Base-by-base conservation (phyloP, 2,888 invertebrate species). In the Apodemia zela region DNA sequence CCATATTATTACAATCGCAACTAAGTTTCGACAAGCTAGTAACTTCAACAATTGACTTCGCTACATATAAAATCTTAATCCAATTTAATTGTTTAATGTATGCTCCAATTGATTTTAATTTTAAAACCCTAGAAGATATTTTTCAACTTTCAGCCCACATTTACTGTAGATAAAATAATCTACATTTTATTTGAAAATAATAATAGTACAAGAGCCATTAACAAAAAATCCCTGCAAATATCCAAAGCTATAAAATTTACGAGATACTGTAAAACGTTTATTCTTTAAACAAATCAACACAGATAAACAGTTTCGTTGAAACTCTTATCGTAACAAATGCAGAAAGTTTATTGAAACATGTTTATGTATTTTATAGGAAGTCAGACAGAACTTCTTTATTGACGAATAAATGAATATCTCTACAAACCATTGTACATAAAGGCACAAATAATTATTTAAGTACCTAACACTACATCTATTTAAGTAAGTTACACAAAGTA, bases 361-460 rank as follows among this genome's bases (percentile, higher is more conserved):
- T 13, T 25, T 54, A 25, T 54, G 13, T 25, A 54, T 13, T 15
- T 54, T 21, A 15, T 54, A 6, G 6, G 15, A 42, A 42, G n/a
- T 42, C 42, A 42, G 15, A 6, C 15, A 42, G 5, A 42, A 42
- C 42, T 42, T 15, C 15, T 15, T 63, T 69, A 70, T 65, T 72
- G 71, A 69, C 66, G 67, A 64, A 61, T 58, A 62, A 69, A 60
- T 25, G 60, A 63, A 62, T 29, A 63, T 47, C 65, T 17, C 59
- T 57, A 60, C 57, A 65, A 63, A 60, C 60, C 59, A 68, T 67
- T 67, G 68, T 68, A 71, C 69, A 63, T 69, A 82, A 84, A 87
- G 87, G 87, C 85, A 86, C 85, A 82, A 84, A 83, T 79, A 84
- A 85, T 21, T 18, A 51, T 80, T 84, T 83, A 84, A 84, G 85